A percentile compares a stretch with the other conserved stretches of the same genome.
Conservation (phyloP, 2,113 vertebrate genomes). For the Spermophilus dauricus region DNA sequence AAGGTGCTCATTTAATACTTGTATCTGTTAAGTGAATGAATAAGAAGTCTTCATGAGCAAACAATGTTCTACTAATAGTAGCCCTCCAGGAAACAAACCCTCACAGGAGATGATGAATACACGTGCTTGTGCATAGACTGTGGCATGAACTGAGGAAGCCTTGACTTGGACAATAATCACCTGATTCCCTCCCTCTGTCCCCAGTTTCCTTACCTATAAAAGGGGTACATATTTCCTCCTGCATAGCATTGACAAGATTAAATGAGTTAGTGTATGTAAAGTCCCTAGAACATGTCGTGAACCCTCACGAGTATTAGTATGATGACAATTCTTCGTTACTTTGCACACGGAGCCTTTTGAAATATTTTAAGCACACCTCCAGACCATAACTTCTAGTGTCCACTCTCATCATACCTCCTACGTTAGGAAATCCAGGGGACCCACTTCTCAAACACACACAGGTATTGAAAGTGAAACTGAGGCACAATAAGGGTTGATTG, state of each 20-base stretch:
- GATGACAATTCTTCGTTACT: background rate
- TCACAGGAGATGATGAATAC: background rate
- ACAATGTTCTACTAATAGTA: background rate
- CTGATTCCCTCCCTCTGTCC: background rate
- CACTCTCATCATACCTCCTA: background rate
- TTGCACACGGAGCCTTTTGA: background rate
- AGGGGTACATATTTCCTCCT: background rate
- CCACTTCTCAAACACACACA: background rate
- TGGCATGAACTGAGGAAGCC: background rate
- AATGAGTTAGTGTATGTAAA: background rate
- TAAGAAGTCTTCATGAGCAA: background rate
- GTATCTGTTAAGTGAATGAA: background rate
- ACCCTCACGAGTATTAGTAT: background rate
- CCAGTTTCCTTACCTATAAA: background rate
- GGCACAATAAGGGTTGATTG: background rate
- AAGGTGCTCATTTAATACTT: background rate
- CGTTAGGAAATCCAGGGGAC: background rate
- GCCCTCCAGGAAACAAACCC: background rate
- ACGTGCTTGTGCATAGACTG: background rate
- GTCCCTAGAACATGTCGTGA: background rate
- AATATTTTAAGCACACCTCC: slow-evolving; percentile 4
- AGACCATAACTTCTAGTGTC: background rate
- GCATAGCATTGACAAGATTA: background rate
- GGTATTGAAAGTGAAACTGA: background rate
- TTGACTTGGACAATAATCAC: background rate